Evolutionary conservation across 2,888 invertebrate genomes (phyloP), one percentile per base, ranked within the genome.

Genomic region (Eupithecia insigniata): DNA sequence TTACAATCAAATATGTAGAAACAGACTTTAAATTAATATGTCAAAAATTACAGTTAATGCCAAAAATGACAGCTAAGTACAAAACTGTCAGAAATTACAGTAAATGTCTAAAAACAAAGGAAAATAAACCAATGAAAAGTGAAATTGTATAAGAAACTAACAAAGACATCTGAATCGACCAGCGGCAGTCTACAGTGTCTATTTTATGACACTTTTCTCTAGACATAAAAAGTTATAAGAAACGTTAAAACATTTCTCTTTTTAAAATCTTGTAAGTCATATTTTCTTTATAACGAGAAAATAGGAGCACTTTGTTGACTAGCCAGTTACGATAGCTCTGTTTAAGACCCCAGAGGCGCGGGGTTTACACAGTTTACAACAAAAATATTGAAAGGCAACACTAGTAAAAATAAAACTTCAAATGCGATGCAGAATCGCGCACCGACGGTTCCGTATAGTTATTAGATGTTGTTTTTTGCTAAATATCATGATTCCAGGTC

Each of bases 151-250:
- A 12, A 32, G 32, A 32, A 5, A 32, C 32, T 32, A 32, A 32
- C 2, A 32, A 32, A 32, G 5, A 36, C 36, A 43, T 43, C 43
- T 43, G 5, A 18, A 18, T 43, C 5, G 5, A 43, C 18, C 43
- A 43, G 43, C 43, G 5, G 43, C 28, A 67, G n/a, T n/a, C n/a
- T n/a, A 55, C 26, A n/a, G 55, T 67, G 58, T 67, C 14, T 66
- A 26, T 58, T 28, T 14, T 14, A 60, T 18, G 58, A 30, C 30
- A 30, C 8, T 16, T 28, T 30, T 28, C 58, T 60, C 28, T 30
- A 16, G 30, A 60, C 30, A 60, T 60, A 7, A 60, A 60, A 28
- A 60, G 60, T 60, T 60, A 30, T 18, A 30, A 2, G 7, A 30
- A 30, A 8, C 18, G 60, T 60, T 30, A 30, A 26, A 26, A 26